Percentiles rank a stretch among this genome's conserved stretches.
These are phyloP conservation scores for Anastrepha ludens DNA, from an alignment of 1,140 invertebrate genomes.

Conservation along the genomic window DNA sequence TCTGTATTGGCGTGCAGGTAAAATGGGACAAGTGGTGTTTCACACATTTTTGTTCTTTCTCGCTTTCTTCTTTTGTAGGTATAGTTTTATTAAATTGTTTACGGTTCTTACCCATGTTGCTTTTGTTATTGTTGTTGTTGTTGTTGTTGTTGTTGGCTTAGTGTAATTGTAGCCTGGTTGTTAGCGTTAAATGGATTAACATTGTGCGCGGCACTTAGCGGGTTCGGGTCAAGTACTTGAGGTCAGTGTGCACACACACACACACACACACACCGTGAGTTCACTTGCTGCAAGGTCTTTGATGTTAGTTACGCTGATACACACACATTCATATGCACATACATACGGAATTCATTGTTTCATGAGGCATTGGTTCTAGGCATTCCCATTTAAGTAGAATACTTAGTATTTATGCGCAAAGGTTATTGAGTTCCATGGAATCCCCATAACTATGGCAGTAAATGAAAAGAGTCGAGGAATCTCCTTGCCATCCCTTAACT, in stretches of 20 bases:
- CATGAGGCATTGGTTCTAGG: background rate
- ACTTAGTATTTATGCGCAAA: too few species aligned
- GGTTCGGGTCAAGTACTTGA: constrained; percentile 42
- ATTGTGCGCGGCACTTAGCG: constrained; percentile 12
- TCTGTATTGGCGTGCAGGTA: background rate
- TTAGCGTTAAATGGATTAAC: constrained; percentile 50
- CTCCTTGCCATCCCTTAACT: background rate
- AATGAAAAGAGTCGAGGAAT: constrained; percentile 16
- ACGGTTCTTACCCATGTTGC: background rate
- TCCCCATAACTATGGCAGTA: background rate
- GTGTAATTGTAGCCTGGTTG: constrained; percentile 34
- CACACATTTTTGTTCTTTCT: background rate
- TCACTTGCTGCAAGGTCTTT: constrained; percentile 41
- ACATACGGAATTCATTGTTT: background rate
- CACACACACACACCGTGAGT: background rate
- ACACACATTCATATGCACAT: too few species aligned
- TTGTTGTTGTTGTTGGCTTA: background rate
- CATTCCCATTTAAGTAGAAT: background rate
- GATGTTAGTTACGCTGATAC: background rate
- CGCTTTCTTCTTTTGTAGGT: background rate
- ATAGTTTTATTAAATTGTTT: background rate
- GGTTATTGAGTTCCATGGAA: background rate
- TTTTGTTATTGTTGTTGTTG: background rate
- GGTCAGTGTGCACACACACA: background rate
- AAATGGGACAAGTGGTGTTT: constrained; percentile 15